Conservation (phyloP, 2,113 vertebrate species). For the Pituophis catenifer region DNA sequence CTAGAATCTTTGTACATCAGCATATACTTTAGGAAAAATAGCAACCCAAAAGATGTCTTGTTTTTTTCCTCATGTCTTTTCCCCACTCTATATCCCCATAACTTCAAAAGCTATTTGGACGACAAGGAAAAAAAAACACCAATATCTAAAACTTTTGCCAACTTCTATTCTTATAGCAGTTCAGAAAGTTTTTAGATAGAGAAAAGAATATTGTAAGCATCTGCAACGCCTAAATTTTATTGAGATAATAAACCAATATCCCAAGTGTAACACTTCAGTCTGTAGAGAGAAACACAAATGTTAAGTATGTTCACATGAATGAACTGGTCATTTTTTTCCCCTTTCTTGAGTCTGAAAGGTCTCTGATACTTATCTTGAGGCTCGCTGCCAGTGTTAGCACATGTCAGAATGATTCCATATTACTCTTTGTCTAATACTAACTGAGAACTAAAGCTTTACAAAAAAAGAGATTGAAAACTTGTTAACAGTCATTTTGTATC, state of each 20-base stretch:
- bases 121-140: background rate
- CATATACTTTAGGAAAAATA: background rate
- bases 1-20: background rate
- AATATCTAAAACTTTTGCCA: background rate
- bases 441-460: background rate
- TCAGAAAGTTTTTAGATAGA: background rate
- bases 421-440: background rate
- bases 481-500: background rate
- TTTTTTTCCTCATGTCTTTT: background rate
- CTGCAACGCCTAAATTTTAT: background rate
- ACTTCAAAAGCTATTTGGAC: background rate
- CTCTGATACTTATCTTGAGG: background rate
- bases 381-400: background rate
- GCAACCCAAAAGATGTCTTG: background rate
- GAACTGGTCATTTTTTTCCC: background rate
- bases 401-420: background rate
- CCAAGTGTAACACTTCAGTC: background rate
- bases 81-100: background rate
- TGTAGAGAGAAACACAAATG: background rate
- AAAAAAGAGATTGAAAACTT: background rate
- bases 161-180: background rate
- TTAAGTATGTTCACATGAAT: background rate
- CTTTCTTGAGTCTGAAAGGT: background rate
- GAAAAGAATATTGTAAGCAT: background rate
- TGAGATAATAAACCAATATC: background rate